Evolutionary conservation across 2,797 vertebrate species (phyloP), one percentile per base, ranked within the genome.

Genomic region (Gobio occitaniae): DNA sequence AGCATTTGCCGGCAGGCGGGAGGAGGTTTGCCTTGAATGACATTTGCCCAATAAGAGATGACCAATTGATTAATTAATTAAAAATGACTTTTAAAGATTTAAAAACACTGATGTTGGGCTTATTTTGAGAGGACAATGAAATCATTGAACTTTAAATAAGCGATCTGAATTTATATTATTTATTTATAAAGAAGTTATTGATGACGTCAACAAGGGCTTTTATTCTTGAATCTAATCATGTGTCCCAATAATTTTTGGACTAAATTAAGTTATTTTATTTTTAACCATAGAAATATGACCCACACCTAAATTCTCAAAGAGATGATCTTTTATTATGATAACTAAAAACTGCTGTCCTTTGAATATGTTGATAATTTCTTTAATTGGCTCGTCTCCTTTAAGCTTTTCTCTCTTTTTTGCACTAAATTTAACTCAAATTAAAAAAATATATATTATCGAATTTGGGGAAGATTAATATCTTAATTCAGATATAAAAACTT

Each of bases 51-150:
- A 69, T 80, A 38, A 29, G 19, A 68, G 16, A 11, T 21, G 48
- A 77, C 16, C 72, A 77, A 21, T 84, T 56, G 66, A 77, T 84
- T 19, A 44, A 76, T 77, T 68, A 50, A 72, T 61, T 32, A 3
- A 59, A 3, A 59, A 7, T 72, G 0, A n/a, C 9, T 7, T 1
- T 32, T 11, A 19, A 17, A 47, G 3, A 16, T 65, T 11, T 16
- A 38, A 36, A 74, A 5, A 44, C 0, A 38, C 12, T 50, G 4
- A 50, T 11, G 3, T 4, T 38, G 5, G 11, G 12, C 2, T 50
- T 29, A 13, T 71, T 81, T 19, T 82, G 15, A 48, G 32, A 81
- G 50, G 15, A 19, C 6, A 6, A 6, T 44, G 2, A 17, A 17
- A 25, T 15, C 1, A 8, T 13, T n/a, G 9, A 66, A 36, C 19